Evolutionary conservation across 2,888 invertebrate genomes (phyloP), one percentile per base, ranked within the genome.

Genomic region (Callimorpha dominula): DNA sequence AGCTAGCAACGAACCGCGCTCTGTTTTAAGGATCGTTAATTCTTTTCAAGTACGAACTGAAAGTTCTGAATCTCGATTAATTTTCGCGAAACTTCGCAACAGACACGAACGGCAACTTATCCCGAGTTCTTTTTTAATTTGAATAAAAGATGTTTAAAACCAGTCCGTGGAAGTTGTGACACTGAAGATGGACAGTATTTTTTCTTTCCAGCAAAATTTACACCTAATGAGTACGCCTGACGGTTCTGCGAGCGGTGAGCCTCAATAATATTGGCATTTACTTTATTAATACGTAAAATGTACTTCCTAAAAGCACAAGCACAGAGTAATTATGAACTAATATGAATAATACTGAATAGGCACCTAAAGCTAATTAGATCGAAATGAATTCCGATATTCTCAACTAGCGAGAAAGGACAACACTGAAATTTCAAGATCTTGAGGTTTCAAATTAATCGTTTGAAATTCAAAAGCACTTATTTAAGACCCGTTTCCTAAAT

Each of bases 61-160:
- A 87, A 88, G 82, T 90, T 90, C 80, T 78, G 75, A 79, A 82
- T 86, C 83, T 81, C 87, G 86, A 89, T 90, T 89, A 89, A 89
- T 90, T 88, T 84, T 78, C 70, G 57, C 72, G 65, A 66, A 85
- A 87, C 84, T 88, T 86, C 68, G 75, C 63, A 81, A 83, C 82
- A 81, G 78, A 79, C 81, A 79, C 54, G 77, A 78, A 81, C 75
- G 64, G 49, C 70, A 84, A 85, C 77, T 85, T 84, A 73, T 9
- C 11, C 43, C 9, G 70, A 66, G 70, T 72, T 72, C 40, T 76
- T 82, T 81, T 79, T 75, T 68, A 74, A 79, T 71, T 81, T 76
- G 54, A 69, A 76, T 65, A 64, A 78, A 76, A 70, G 54, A 54
- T 40, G 31, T 49, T 31, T 12, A n/a, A 67, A 17, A 67, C 54